Conservation (phyloP, 2,888 invertebrate genomes). For the Habroteleia sp. region DNA sequence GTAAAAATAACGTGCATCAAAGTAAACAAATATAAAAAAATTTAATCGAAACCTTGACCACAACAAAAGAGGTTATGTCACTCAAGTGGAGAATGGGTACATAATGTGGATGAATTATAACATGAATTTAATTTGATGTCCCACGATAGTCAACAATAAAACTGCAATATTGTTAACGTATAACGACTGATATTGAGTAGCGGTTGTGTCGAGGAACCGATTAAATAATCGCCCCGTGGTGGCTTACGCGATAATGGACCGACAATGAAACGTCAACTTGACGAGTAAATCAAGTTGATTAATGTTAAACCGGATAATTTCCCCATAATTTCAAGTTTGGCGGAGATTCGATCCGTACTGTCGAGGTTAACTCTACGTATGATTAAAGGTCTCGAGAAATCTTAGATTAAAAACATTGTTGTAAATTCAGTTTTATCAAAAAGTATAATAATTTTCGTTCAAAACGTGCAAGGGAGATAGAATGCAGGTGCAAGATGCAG, state of each 20-base stretch:
- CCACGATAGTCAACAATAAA: slow-evolving; percentile 40
- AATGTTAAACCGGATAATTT: slow-evolving; percentile 49
- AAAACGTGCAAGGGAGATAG: too few species aligned
- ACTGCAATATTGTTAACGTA: slow-evolving; percentile 41
- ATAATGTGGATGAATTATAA: slow-evolving; percentile 11
- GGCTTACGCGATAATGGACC: slow-evolving; percentile 42
- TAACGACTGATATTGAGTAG: slow-evolving; percentile 47
- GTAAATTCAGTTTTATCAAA: too few species aligned
- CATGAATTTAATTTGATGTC: slow-evolving; percentile 45
- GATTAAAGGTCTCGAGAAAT: slow-evolving; percentile 5
- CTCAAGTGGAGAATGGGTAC: background rate
- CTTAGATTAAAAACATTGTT: slow-evolving; percentile 5
- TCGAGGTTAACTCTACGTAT: slow-evolving; percentile 2
- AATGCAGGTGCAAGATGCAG: too few species aligned
- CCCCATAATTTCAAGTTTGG: slow-evolving; percentile 40
- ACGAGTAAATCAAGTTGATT: slow-evolving; percentile 59
- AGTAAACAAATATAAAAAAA: too few species aligned
- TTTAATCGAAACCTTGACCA: too few species aligned
- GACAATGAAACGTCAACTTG: slow-evolving; percentile 54
- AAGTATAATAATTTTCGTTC: too few species aligned
- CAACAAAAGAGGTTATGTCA: background rate
- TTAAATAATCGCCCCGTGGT: slow-evolving; percentile 42
- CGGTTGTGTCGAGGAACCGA: slow-evolving; percentile 48
- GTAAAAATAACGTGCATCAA: too few species aligned
- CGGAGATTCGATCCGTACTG: slow-evolving; percentile 10